Percentiles rank a stretch among this genome's conserved stretches.
Evolutionary conservation across 2,113 vertebrate genomes (phyloP).

Genomic region (Struthidea cinerea): DNA sequence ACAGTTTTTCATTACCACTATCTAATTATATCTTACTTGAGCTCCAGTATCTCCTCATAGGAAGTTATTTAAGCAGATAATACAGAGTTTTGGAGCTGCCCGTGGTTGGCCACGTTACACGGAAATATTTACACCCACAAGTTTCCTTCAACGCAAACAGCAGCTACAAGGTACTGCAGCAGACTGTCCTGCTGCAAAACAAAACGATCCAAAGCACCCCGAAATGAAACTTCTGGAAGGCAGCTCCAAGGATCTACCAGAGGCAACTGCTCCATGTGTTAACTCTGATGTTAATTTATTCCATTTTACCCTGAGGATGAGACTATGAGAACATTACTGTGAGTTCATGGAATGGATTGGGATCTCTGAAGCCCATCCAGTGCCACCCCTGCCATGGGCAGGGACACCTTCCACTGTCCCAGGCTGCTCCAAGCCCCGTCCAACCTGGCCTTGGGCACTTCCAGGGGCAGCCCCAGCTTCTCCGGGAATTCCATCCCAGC

Average conservation of each 20-base stretch:
- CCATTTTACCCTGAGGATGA: neutral
- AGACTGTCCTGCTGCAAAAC: neutral
- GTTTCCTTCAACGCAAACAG: neutral
- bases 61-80: neutral
- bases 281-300: neutral
- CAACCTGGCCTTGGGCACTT: neutral
- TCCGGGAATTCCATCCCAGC: neutral
- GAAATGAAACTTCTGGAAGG: neutral
- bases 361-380: neutral
- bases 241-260: neutral
- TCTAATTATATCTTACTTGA: neutral
- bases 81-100: neutral
- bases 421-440: neutral
- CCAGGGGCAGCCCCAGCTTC: neutral
- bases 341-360: accelerated
- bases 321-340: accelerated
- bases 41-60: neutral
- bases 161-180: neutral
- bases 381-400: neutral
- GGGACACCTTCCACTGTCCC: neutral
- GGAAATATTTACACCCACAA: neutral
- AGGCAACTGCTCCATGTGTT: neutral
- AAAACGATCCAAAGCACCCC: neutral
- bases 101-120: neutral
- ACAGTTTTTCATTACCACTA: neutral